Evolutionary conservation across 2,113 vertebrate genomes (phyloP), one percentile per base, ranked within the genome.

Genomic region (Perca fluviatilis): DNA sequence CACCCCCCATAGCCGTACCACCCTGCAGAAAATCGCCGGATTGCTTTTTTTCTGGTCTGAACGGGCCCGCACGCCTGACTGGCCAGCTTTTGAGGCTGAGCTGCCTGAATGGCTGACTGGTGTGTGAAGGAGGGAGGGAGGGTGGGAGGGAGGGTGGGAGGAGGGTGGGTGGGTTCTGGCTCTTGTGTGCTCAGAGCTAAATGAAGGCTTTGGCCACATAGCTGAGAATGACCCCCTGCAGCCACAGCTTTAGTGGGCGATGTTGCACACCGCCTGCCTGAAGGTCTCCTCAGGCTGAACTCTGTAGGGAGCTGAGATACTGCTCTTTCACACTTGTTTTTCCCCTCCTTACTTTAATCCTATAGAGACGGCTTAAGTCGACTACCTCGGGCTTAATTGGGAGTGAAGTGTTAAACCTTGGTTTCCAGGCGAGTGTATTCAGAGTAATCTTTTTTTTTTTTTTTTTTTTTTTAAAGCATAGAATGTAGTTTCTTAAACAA

Each of bases 271-370:
- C 30, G 74, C 79, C 75, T 65, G 40, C 11, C 40, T 30, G 65
- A 64, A 58, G 71, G 49, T 57, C 65, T 74, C 80, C 47, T 69
- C 19, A 61, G 75, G 40, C 18, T 49, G 79, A 77, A 33, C 83
- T 23, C 74, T 58, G 67, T 4, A 49, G 77, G 81, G 85, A 87
- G 64, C 80, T 30, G 77, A 83, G 75, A 61, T 21, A 0, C 56
- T 70, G 79, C 80, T 86, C 77, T 77, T 81, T 81, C 77, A 78
- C 82, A 80, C 67, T 86, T 49, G 49, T 82, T 75, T 82, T 46
- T 27, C 58, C 58, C 19, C 18, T 58, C 57, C 75, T 27, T 21
- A 9, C 66, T 65, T 65, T 76, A 86, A 86, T 78, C 79, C 89
- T 71, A 49, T 46, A 84, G 77, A 70, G 84, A 82, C 23, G 0